phyloP scores from a whole-genome alignment of 2,888 invertebrate genomes.

The Andrena marginata region DNA sequence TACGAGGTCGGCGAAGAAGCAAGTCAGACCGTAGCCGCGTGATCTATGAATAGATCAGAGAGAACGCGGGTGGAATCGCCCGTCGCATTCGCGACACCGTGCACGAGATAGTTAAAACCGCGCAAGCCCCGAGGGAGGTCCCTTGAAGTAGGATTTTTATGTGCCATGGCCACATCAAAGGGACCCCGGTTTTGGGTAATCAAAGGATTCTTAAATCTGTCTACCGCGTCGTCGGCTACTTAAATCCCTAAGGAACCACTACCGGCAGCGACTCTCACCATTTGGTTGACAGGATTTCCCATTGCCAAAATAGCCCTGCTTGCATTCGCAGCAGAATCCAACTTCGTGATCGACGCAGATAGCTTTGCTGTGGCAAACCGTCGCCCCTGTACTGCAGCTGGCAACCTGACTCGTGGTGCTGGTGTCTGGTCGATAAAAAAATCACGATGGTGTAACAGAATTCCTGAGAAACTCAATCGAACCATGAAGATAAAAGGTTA shows the following conservation, averaged over 20 bases:
- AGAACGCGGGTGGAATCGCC: conserved; percentile 35
- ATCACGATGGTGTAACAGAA: too few species aligned
- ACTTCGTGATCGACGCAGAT: conserved; percentile 92
- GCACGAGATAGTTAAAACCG: conserved; percentile 15
- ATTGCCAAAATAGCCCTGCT: conserved; percentile 95
- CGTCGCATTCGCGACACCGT: conserved; percentile 43
- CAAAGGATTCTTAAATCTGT: conserved; percentile 4
- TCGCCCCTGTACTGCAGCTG: conserved; percentile 89
- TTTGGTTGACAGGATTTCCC: conserved; percentile 95
- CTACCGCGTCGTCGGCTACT: not conserved
- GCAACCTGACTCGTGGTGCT: conserved; percentile 52
- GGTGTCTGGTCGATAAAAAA: conserved; percentile 45
- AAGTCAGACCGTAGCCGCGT: conserved; percentile 48
- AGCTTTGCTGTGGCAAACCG: conserved; percentile 93
- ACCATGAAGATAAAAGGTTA: conserved; percentile 47
- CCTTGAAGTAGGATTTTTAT: conserved; percentile 21
- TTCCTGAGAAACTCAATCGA: too few species aligned
- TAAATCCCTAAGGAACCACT: not conserved
- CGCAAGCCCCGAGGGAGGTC: not conserved
- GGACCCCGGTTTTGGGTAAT: conserved; percentile 9
- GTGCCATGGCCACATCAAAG: conserved; percentile 32
- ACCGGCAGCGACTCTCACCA: conserved; percentile 83
- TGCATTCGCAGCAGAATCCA: conserved; percentile 96
- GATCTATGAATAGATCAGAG: conserved; percentile 81
- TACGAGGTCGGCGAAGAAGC: conserved; percentile 63